A percentile compares a stretch with the other conserved stretches of the same genome.
Evolutionary conservation across 2,113 vertebrate species (phyloP).

Genomic region (Kryptolebias marmoratus): DNA sequence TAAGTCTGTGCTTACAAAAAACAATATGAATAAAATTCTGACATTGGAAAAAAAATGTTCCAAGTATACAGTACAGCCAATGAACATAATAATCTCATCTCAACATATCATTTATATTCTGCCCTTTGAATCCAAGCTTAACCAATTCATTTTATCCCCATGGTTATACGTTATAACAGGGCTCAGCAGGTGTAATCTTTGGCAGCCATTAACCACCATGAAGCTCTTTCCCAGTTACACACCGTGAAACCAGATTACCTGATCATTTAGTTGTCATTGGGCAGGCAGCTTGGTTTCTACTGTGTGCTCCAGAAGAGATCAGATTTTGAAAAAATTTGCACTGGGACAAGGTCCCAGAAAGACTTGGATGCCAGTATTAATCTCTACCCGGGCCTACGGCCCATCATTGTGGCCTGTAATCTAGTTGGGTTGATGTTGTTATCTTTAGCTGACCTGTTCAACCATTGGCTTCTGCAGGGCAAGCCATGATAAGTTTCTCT

Average conservation of each 20-base stretch:
- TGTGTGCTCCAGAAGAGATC: constrained; percentile 53
- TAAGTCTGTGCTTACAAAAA: too few species aligned
- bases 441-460: constrained; percentile 65
- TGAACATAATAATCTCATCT: constrained; percentile 10
- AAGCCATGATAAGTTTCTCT: constrained; percentile 19
- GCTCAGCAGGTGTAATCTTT: constrained; percentile 44
- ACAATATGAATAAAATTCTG: too few species aligned
- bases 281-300: constrained; percentile 51
- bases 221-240: constrained; percentile 59
- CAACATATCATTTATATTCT: constrained; percentile 28
- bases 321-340: constrained; percentile 62
- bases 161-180: constrained; percentile 55
- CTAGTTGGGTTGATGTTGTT: constrained; percentile 50
- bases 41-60: background rate
- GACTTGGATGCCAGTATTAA: constrained; percentile 55
- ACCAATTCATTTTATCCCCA: constrained; percentile 55
- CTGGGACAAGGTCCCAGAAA: constrained; percentile 65
- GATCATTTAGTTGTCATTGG: constrained; percentile 65
- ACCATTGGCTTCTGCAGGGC: constrained; percentile 42
- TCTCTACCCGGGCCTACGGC: constrained; percentile 63
- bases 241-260: constrained; percentile 70
- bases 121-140: constrained; percentile 24
- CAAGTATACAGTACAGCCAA: background rate
- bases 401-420: constrained; percentile 61
- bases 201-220: constrained; percentile 47